A percentile compares a stretch with the other conserved stretches of the same genome.
These are phyloP conservation scores for Heliconius charithonia DNA, from an alignment of 2,888 invertebrate genomes.

Conservation along the genomic window DNA sequence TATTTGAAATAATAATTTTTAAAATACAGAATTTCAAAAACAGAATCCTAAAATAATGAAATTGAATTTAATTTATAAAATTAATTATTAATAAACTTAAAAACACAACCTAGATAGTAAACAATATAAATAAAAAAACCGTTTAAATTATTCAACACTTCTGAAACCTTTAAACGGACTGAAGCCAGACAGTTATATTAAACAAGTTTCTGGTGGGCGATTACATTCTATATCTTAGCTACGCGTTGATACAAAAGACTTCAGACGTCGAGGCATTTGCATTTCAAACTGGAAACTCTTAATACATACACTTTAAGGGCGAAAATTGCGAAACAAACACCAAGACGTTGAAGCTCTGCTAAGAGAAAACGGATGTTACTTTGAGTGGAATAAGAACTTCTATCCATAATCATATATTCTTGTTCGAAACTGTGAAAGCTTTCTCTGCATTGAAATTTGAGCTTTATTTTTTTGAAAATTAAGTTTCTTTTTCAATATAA, in stretches of 20 bases:
- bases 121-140: conserved; percentile 1
- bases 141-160: conserved; percentile 16
- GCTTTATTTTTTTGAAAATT: conserved; percentile 36
- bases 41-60: too few species aligned
- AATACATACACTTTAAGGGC: conserved; percentile 50
- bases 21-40: neutral
- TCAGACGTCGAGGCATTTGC: conserved; percentile 53
- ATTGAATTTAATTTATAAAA: too few species aligned
- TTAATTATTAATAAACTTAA: neutral
- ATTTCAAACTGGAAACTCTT: conserved; percentile 53
- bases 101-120: neutral
- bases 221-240: conserved; percentile 56
- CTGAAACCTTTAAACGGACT: conserved; percentile 28
- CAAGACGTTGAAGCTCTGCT: conserved; percentile 70
- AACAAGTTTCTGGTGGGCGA: conserved; percentile 43
- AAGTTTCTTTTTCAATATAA: conserved; percentile 51
- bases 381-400: conserved; percentile 81
- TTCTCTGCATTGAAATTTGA: conserved; percentile 44
- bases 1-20: too few species aligned
- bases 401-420: conserved; percentile 73
- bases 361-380: conserved; percentile 79
- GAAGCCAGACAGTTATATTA: conserved; percentile 29
- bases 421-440: conserved; percentile 63
- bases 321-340: conserved; percentile 40
- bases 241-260: conserved; percentile 60